phyloP scores from a whole-genome alignment of 2,888 invertebrate genomes.

The Cheilosia pagana region DNA sequence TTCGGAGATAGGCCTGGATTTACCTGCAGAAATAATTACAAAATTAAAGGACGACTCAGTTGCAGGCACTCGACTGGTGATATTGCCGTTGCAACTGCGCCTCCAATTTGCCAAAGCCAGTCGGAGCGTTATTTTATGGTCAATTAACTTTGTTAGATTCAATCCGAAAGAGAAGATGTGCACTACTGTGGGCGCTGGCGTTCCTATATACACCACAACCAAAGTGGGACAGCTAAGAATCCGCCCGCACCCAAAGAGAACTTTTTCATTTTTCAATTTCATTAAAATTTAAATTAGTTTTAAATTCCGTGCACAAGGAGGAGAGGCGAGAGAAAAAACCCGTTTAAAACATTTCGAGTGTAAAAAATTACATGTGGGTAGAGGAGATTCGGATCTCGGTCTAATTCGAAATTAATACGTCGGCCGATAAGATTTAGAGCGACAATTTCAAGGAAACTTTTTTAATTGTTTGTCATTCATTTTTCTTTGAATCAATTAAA shows the following conservation, averaged over 20 bases:
- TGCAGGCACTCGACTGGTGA: conserved; percentile 21
- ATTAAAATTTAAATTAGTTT: conserved; percentile 50
- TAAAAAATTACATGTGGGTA: conserved; percentile 20
- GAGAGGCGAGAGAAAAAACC: conserved; percentile 66
- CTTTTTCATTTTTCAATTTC: conserved; percentile 37
- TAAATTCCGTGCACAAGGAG: conserved; percentile 26
- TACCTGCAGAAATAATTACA: conserved; percentile 53
- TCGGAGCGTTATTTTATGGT: conserved; percentile 71
- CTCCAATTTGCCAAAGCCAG: conserved; percentile 62
- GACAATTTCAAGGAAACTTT: conserved; percentile 23
- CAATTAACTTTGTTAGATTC: conserved; percentile 70
- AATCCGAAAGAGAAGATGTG: conserved; percentile 33
- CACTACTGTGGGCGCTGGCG: conserved; percentile 12
- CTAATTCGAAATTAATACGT: conserved; percentile 66
- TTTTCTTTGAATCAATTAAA: conserved; percentile 11
- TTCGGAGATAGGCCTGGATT: background rate
- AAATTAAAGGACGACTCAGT: conserved; percentile 61
- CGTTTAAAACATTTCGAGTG: conserved; percentile 31
- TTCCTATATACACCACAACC: background rate
- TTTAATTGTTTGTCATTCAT: conserved; percentile 32
- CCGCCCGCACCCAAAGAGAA: conserved; percentile 10
- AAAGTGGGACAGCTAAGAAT: conserved; percentile 15
- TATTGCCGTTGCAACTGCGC: conserved; percentile 25
- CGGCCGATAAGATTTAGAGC: conserved; percentile 64
- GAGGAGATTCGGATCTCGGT: conserved; percentile 40